Conservation (phyloP, 2,797 vertebrate genomes). For the Tauraco hartlaubi region DNA sequence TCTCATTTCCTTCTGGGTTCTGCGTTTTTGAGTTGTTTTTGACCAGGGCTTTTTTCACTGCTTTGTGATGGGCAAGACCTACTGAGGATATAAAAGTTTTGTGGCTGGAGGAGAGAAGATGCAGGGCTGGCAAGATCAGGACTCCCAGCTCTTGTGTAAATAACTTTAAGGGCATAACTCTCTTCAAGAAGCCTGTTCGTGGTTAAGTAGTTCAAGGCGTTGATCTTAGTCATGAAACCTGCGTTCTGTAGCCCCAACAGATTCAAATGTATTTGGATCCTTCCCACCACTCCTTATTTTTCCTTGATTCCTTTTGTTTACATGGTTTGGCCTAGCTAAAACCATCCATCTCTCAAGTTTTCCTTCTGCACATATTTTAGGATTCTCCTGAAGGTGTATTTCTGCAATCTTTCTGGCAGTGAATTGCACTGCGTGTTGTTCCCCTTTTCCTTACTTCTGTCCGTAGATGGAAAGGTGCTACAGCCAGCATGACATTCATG, state of each 20-base stretch:
- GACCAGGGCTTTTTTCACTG: not conserved
- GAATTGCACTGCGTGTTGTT: not conserved
- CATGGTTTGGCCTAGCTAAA: not conserved
- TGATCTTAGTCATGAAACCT: not conserved
- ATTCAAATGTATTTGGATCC: not conserved
- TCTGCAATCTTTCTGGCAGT: not conserved
- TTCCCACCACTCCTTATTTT: not conserved
- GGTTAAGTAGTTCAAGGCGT: not conserved
- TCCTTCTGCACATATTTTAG: not conserved
- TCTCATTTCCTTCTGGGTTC: not conserved
- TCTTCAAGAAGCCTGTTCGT: not conserved
- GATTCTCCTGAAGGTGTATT: not conserved
- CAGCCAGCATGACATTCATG: not conserved
- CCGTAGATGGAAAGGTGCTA: not conserved
- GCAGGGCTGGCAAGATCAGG: not conserved
- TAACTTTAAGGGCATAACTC: not conserved
- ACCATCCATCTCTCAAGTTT: not conserved
- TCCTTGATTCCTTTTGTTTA: not conserved
- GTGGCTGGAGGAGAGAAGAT: conserved; percentile 39
- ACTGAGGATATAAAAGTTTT: not conserved
- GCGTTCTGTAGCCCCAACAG: not conserved
- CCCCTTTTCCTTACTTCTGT: not conserved
- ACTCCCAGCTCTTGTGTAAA: not conserved
- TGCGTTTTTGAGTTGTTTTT: not conserved
- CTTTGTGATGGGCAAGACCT: not conserved